phyloP scores from a whole-genome alignment of 2,888 invertebrate genomes.

The Drosophila macrospina region DNA sequence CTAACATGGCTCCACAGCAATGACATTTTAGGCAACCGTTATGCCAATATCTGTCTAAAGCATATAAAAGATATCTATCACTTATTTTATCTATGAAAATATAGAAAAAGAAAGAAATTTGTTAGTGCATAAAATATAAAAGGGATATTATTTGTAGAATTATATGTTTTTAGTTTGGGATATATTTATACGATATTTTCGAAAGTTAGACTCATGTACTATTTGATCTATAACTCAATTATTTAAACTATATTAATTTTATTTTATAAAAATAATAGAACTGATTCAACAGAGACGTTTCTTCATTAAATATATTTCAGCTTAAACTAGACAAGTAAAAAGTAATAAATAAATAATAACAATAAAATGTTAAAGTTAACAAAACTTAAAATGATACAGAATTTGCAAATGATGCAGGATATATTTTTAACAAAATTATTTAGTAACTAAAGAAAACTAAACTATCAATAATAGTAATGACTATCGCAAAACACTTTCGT shows the following conservation, averaged over 20 bases:
- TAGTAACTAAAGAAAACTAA: too few species aligned
- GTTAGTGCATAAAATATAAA: constrained; percentile 25
- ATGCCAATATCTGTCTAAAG: constrained; percentile 98
- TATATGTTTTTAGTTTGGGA: not conserved
- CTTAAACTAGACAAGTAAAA: too few species aligned
- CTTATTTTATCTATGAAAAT: constrained; percentile 89
- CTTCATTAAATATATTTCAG: too few species aligned
- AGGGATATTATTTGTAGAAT: constrained; percentile 1
- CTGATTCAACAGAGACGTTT: too few species aligned
- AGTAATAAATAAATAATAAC: too few species aligned
- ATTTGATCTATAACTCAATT: not conserved
- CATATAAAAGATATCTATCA: constrained; percentile 95
- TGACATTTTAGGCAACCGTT: constrained; percentile 97
- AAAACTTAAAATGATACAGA: too few species aligned
- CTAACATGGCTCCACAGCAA: constrained; percentile 94
- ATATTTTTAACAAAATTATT: too few species aligned
- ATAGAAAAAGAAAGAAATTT: constrained; percentile 29
- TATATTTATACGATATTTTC: not conserved
- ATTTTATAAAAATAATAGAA: not conserved
- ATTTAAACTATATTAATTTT: not conserved
- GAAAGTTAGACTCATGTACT: constrained; percentile 1
- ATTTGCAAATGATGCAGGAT: too few species aligned
- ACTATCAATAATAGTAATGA: too few species aligned
- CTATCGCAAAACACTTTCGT: too few species aligned
- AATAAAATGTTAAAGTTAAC: too few species aligned